Conservation (phyloP, 2,113 vertebrate species). For the Oplegnathus fasciatus region DNA sequence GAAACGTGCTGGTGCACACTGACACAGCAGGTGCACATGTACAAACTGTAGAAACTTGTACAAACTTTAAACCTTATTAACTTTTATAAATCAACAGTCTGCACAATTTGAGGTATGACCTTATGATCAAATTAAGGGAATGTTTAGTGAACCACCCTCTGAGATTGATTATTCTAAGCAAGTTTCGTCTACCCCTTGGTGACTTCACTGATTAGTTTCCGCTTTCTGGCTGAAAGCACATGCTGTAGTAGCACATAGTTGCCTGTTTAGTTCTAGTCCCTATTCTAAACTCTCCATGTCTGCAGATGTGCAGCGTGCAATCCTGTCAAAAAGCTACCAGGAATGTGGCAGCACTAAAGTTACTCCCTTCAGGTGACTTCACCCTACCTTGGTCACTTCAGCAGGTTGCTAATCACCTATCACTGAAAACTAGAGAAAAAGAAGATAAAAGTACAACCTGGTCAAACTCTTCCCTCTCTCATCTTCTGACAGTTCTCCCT, state of each 20-base stretch:
- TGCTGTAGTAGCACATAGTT: not conserved
- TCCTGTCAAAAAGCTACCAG: not conserved
- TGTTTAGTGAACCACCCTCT: not conserved
- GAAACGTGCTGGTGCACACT: not conserved
- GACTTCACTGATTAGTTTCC: not conserved
- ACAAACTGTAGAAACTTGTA: too few relatives aligned
- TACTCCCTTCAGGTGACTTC: slow-evolving; percentile 1
- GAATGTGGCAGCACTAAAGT: not conserved
- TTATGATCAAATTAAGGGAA: slow-evolving; percentile 1
- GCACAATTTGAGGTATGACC: not conserved
- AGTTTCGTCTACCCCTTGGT: not conserved
- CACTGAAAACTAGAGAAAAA: slow-evolving; percentile 15
- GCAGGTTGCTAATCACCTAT: not conserved
- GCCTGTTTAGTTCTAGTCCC: not conserved
- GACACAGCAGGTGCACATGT: not conserved
- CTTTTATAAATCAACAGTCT: not conserved
- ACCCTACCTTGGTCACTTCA: not conserved
- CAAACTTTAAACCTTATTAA: not conserved
- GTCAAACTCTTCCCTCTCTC: slow-evolving; percentile 10
- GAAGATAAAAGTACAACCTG: slow-evolving; percentile 24
- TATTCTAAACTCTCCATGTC: not conserved
- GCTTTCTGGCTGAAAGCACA: slow-evolving; percentile 7
- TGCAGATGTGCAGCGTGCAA: not conserved
- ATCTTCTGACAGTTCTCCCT: slow-evolving; percentile 9
- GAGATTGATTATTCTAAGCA: not conserved